phyloP scores from a whole-genome alignment of 2,113 vertebrate species.

The Neodon shergylaensis region DNA sequence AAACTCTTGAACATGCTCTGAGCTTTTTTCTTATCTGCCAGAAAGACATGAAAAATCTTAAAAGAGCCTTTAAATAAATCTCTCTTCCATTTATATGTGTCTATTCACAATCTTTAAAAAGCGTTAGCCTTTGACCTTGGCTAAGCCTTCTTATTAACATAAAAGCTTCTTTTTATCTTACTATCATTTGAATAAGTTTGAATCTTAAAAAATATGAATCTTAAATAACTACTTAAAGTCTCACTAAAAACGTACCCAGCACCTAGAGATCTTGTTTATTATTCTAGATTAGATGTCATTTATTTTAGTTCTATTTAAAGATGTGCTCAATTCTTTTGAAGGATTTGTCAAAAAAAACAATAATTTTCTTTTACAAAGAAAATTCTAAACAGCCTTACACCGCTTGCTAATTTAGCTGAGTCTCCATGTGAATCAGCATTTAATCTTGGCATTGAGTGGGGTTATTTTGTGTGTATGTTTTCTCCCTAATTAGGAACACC shows the following conservation, averaged over 20 bases:
- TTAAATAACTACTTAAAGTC: slow-evolving; percentile 35
- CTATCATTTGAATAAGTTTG: slow-evolving; percentile 45
- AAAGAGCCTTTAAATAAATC: slow-evolving; percentile 60
- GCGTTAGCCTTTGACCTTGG: slow-evolving; percentile 55
- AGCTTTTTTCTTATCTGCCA: slow-evolving; percentile 37
- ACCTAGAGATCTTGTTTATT: not conserved
- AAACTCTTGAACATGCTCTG: slow-evolving; percentile 37
- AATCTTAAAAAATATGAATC: slow-evolving; percentile 40
- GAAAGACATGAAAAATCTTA: slow-evolving; percentile 52
- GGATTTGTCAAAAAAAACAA: not conserved
- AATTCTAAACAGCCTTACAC: not conserved
- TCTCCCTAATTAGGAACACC: slow-evolving; percentile 5
- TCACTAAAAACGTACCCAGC: not conserved
- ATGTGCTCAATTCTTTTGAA: slow-evolving; percentile 11
- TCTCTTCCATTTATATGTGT: slow-evolving; percentile 18
- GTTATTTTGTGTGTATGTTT: not conserved
- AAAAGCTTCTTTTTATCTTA: slow-evolving; percentile 42
- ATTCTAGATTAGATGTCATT: not conserved
- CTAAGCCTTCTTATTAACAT: slow-evolving; percentile 49
- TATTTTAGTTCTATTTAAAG: slow-evolving; percentile 26
- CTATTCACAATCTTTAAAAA: slow-evolving; percentile 57
- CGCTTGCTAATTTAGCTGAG: not conserved
- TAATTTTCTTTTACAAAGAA: slow-evolving; percentile 54
- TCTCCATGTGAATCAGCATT: slow-evolving; percentile 6
- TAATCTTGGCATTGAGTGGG: not conserved